Evolutionary conservation across 2,113 vertebrate species (phyloP).

Genomic region (Sander lucioperca): DNA sequence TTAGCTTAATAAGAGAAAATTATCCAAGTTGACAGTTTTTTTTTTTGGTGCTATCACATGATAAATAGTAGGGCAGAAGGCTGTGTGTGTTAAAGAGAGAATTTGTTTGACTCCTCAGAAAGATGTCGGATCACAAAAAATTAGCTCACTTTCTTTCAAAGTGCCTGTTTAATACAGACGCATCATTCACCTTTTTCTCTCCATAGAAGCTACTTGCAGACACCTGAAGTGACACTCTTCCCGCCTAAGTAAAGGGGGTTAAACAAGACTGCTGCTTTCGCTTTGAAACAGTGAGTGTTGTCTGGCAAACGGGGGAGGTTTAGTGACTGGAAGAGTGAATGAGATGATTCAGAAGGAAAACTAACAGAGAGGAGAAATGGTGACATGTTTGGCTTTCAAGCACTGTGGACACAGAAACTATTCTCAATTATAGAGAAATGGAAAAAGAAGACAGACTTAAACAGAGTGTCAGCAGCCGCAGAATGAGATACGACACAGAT

Average conservation of each 20-base stretch:
- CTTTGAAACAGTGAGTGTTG: conserved; percentile 5
- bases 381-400: conserved; percentile 35
- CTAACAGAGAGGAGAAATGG: conserved; percentile 3
- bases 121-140: background rate
- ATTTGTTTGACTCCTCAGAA: background rate
- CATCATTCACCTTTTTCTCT: background rate
- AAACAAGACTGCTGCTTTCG: background rate
- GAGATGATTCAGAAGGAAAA: conserved; percentile 40
- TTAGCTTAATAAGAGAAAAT: conserved; percentile 60
- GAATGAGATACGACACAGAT: conserved; percentile 13
- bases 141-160: background rate
- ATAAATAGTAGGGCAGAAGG: conserved; percentile 16
- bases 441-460: conserved; percentile 25
- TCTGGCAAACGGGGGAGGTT: conserved; percentile 4
- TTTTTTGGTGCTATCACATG: conserved; percentile 16
- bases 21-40: conserved; percentile 31
- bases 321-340: conserved; percentile 17
- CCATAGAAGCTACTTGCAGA: background rate
- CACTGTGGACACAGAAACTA: conserved; percentile 8
- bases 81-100: background rate
- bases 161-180: conserved; percentile 18
- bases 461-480: conserved; percentile 26
- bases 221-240: conserved; percentile 1
- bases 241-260: conserved; percentile 2
- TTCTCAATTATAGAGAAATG: conserved; percentile 2